Evolutionary conservation across 2,888 invertebrate genomes (phyloP).

Genomic region (Drosophila prolongata): DNA sequence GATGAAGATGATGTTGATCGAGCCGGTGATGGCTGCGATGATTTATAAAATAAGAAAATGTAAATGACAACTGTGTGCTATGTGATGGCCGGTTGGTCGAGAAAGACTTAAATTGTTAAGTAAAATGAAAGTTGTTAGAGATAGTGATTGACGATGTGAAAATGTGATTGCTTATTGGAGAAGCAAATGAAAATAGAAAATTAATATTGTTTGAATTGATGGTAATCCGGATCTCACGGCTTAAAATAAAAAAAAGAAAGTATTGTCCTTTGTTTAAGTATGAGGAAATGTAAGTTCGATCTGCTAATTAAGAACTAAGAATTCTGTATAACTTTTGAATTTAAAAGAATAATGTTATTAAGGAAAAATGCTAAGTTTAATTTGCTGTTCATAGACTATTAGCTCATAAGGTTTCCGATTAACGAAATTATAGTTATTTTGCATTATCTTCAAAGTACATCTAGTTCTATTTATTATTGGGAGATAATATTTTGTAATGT

Average conservation of each 20-base stretch:
- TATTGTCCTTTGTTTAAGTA: too few species aligned
- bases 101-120: neutral
- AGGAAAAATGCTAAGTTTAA: neutral
- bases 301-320: neutral
- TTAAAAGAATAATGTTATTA: neutral
- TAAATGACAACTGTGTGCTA: conserved; percentile 6
- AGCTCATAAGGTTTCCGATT: neutral
- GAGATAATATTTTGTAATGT: neutral
- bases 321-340: neutral
- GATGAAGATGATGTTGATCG: conserved; percentile 4
- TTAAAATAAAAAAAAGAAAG: neutral
- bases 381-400: neutral
- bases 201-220: neutral
- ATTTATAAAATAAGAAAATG: neutral
- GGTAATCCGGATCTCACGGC: conserved; percentile 1
- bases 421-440: neutral
- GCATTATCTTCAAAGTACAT: neutral
- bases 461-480: neutral
- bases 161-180: neutral
- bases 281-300: neutral
- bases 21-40: conserved; percentile 4
- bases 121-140: neutral
- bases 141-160: neutral
- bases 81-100: conserved; percentile 4
- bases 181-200: neutral